A percentile compares a stretch with the other conserved stretches of the same genome.
Conservation (phyloP, 2,888 invertebrate species). For the Hypselothyrea guttata region DNA sequence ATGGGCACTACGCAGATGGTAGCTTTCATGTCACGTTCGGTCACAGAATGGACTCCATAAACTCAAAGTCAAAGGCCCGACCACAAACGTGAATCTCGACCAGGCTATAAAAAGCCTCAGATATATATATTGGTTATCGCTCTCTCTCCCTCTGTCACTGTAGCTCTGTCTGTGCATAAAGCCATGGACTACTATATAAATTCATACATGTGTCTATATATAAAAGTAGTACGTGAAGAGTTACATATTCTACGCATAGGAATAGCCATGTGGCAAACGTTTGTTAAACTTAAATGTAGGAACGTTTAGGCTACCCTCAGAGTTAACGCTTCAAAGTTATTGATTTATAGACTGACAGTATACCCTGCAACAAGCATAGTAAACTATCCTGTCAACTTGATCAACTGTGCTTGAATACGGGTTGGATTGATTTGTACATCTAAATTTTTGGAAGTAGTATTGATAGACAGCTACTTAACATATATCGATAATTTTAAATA, state of each 20-base stretch:
- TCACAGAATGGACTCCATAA: slow-evolving; percentile 67
- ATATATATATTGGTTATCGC: slow-evolving; percentile 34
- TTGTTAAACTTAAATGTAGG: slow-evolving; percentile 38
- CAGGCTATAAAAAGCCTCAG: slow-evolving; percentile 53
- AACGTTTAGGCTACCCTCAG: slow-evolving; percentile 7
- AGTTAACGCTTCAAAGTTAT: too few relatives aligned
- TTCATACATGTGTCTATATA: slow-evolving; percentile 3
- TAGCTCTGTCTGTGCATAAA: slow-evolving; percentile 8
- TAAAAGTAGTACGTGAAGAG: slow-evolving; percentile 9
- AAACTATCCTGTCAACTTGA: too few relatives aligned
- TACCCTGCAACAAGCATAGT: not conserved
- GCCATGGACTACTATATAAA: slow-evolving; percentile 17
- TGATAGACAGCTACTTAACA: too few relatives aligned
- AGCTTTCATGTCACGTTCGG: slow-evolving; percentile 65
- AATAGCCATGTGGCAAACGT: slow-evolving; percentile 36
- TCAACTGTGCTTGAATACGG: too few relatives aligned
- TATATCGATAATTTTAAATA: too few relatives aligned
- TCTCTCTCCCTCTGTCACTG: slow-evolving; percentile 1
- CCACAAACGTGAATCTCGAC: slow-evolving; percentile 69
- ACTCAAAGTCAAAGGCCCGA: slow-evolving; percentile 65
- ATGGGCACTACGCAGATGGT: slow-evolving; percentile 19
- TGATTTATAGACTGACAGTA: not conserved
- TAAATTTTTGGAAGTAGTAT: too few relatives aligned
- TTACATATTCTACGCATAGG: slow-evolving; percentile 20
- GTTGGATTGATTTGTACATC: too few relatives aligned